Evolutionary conservation across 2,888 invertebrate genomes (phyloP).

Genomic region (Parnassius mnemosyne): DNA sequence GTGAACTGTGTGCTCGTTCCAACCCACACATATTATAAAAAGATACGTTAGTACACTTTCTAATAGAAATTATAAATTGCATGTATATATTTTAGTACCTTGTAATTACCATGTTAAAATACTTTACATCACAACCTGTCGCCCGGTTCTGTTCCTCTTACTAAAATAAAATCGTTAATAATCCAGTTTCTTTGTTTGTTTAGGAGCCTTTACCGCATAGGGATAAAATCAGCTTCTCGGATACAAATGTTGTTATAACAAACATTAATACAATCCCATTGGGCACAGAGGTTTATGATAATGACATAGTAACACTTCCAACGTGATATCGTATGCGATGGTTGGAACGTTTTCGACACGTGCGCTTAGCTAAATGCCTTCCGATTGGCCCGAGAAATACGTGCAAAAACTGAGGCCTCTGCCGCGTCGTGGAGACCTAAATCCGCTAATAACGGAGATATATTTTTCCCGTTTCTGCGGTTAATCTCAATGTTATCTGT

Average conservation of each 20-base stretch:
- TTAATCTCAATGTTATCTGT: constrained; percentile 4
- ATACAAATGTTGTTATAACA: constrained; percentile 21
- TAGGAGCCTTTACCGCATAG: background rate
- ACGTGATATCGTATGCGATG: constrained; percentile 32
- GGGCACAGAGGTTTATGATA: constrained; percentile 21
- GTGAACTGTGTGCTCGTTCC: too few species aligned
- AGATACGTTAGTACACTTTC: too few species aligned
- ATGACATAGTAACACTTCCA: constrained; percentile 17
- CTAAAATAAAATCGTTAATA: constrained; percentile 3
- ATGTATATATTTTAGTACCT: too few species aligned
- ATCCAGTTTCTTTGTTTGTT: constrained; percentile 8
- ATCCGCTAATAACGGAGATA: constrained; percentile 20
- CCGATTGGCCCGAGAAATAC: constrained; percentile 34
- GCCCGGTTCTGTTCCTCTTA: background rate
- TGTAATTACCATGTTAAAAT: too few species aligned
- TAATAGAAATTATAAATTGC: too few species aligned
- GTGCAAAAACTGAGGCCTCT: constrained; percentile 36
- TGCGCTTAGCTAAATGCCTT: constrained; percentile 37
- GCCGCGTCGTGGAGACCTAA: constrained; percentile 20
- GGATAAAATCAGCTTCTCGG: constrained; percentile 18
- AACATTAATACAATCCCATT: constrained; percentile 27
- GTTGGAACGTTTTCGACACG: constrained; percentile 42
- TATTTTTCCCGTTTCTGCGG: constrained; percentile 6
- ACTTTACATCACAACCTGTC: too few species aligned
- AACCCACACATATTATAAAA: too few species aligned